These are phyloP conservation scores for Nomia melanderi DNA, from an alignment of 1,140 invertebrate genomes.

Conservation along the genomic window DNA sequence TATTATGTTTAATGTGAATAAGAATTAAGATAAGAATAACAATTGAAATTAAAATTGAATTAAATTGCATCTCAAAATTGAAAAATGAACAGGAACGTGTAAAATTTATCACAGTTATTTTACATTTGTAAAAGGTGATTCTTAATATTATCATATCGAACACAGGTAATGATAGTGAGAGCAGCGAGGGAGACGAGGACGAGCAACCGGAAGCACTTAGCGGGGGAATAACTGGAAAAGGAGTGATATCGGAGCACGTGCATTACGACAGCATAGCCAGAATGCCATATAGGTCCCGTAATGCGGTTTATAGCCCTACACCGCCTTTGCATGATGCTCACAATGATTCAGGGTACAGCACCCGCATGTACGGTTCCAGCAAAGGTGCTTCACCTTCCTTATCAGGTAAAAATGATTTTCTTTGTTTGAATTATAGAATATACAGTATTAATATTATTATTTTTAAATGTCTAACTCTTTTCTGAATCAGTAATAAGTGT, in stretches of 20 bases:
- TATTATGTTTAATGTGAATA: no score
- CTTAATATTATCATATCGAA: not conserved
- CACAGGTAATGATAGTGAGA: conserved; percentile 71
- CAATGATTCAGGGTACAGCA: conserved; percentile 90
- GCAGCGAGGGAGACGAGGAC: conserved; percentile 73
- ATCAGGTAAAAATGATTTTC: conserved; percentile 82
- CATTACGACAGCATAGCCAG: conserved; percentile 72
- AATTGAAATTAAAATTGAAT: no score
- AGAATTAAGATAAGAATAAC: no score
- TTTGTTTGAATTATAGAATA: not conserved
- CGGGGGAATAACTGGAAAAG: conserved; percentile 58
- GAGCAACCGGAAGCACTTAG: conserved; percentile 61
- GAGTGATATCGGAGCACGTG: conserved; percentile 61
- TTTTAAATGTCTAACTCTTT: no score
- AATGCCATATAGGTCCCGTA: conserved; percentile 77
- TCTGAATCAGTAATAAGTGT: no score
- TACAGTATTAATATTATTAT: no score
- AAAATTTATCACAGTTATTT: not conserved
- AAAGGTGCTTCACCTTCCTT: conserved; percentile 89
- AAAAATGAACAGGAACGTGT: not conserved
- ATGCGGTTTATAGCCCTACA: conserved; percentile 77
- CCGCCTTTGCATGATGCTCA: conserved; percentile 82
- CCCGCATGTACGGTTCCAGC: conserved; percentile 88
- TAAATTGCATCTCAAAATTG: no score
- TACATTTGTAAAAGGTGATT: not conserved